Base-by-base conservation (phyloP, 2,797 vertebrate species). In the Merluccius polli region DNA sequence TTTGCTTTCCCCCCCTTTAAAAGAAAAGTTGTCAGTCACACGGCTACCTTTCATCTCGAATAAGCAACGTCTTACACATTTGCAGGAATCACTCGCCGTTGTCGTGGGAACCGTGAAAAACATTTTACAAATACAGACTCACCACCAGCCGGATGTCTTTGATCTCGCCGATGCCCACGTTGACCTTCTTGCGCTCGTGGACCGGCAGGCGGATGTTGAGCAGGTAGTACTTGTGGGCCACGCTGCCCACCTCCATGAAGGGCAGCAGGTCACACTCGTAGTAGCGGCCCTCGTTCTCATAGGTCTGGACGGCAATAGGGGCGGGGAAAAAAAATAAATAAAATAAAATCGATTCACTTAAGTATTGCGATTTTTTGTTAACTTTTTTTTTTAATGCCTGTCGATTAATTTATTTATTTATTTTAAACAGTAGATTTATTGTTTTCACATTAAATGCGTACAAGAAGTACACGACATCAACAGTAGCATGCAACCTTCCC, bases 161-260 rank as follows among this genome's bases (percentile, higher is more conserved):
- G 87, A 99, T 96, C 81, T 98, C 96, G 0, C 98, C 98, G 0
- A 99, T 98, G 48, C 95, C 95, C 71, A 97, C 92, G 0, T 99
- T 99, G 73, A 97, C 82, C 78, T 95, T 96, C 89, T 96, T 96
- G 75, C 91, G 94, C 73, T 97, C 96, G 1, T 94, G 95, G 65
- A 98, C 95, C 0, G 97, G 98, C 59, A 99, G 93, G 1, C 96
- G 95, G 85, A 99, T 95, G 90, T 99, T 99, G 80, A 99, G 91
- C 31, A 99, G 97, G 81, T 99, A 99, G 89, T 95, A 99, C 77
- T 99, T 99, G 85, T 99, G 98, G n/a, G 95, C 93, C 81, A 99
- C 96, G 0, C 94, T 97, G 63, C 97, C 97, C 0, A 99, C 85
- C 89, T 99, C 98, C 95, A 99, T 97, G 87, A 99, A 98, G 31